phyloP scores from a whole-genome alignment of 2,888 invertebrate genomes.

The Xylophagus ater region DNA sequence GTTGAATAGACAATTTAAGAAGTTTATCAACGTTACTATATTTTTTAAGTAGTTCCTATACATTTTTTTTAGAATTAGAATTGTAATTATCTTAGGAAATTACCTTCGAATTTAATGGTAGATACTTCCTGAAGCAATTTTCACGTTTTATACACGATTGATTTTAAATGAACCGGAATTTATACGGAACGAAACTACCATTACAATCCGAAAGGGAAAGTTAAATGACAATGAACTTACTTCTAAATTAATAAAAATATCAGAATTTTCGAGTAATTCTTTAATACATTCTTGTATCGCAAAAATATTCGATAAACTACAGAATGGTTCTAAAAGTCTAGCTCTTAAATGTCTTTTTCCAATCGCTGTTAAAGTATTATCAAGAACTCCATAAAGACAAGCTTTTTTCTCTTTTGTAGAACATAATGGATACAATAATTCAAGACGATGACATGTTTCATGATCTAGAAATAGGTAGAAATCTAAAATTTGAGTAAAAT shows the following conservation, averaged over 20 bases:
- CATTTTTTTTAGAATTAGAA: too few relatives aligned
- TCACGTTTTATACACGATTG: too few relatives aligned
- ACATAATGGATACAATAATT: conserved; percentile 51
- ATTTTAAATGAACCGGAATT: too few relatives aligned
- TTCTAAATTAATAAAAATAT: conserved; percentile 54
- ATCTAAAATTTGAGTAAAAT: conserved; percentile 14
- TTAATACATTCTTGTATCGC: conserved; percentile 61
- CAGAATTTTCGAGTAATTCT: conserved; percentile 59
- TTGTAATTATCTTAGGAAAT: too few relatives aligned
- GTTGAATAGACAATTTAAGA: conserved; percentile 8
- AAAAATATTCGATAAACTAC: conserved; percentile 52
- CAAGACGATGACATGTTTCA: conserved; percentile 66
- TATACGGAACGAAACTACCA: not conserved
- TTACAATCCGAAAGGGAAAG: too few relatives aligned
- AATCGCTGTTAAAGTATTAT: conserved; percentile 57
- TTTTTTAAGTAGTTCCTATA: conserved; percentile 51
- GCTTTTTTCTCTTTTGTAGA: conserved; percentile 37
- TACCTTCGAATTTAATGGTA: too few relatives aligned
- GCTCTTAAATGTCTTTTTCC: conserved; percentile 71
- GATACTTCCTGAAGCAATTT: too few relatives aligned
- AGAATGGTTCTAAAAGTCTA: conserved; percentile 69
- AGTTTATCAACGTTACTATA: conserved; percentile 71
- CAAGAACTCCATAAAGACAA: conserved; percentile 54
- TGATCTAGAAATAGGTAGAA: conserved; percentile 50
- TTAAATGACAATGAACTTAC: too few relatives aligned